Conservation (phyloP, 1,140 invertebrate species). For the Zaprionus vittiger region DNA sequence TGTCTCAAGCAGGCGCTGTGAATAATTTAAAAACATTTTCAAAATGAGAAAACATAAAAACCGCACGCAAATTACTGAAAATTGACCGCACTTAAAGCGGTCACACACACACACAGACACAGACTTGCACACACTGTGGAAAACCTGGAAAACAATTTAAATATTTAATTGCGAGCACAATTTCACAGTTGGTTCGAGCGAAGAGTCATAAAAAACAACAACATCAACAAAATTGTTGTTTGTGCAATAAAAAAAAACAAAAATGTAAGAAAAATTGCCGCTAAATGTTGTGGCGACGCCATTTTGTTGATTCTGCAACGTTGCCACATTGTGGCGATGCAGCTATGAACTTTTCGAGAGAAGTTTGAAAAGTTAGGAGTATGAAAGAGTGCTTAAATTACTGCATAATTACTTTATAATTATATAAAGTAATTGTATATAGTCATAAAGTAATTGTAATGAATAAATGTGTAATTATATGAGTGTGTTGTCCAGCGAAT, state of each 20-base stretch:
- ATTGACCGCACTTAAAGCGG: constrained; percentile 73
- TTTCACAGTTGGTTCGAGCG: constrained; percentile 56
- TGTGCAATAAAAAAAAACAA: neutral
- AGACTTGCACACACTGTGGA: neutral
- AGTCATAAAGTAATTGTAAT: neutral
- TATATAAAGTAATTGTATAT: neutral
- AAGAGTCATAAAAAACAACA: constrained; percentile 31
- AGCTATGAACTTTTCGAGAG: constrained; percentile 6
- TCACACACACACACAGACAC: constrained; percentile 15
- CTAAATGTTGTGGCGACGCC: constrained; percentile 36
- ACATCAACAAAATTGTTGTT: constrained; percentile 9
- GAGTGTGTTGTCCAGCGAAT: neutral
- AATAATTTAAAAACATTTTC: constrained; percentile 68
- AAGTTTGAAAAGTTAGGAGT: neutral
- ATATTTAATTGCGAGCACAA: constrained; percentile 73
- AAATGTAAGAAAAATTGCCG: constrained; percentile 22
- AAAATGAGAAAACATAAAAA: constrained; percentile 66
- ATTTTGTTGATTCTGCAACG: constrained; percentile 35
- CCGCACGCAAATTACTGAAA: constrained; percentile 70
- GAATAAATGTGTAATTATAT: neutral
- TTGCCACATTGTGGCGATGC: constrained; percentile 9
- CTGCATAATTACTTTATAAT: neutral
- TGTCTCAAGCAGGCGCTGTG: constrained; percentile 69
- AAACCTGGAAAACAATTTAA: constrained; percentile 69
- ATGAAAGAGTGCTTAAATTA: neutral